Conservation (phyloP, 2,113 vertebrate species). For the Rhabdornis inornatus region DNA sequence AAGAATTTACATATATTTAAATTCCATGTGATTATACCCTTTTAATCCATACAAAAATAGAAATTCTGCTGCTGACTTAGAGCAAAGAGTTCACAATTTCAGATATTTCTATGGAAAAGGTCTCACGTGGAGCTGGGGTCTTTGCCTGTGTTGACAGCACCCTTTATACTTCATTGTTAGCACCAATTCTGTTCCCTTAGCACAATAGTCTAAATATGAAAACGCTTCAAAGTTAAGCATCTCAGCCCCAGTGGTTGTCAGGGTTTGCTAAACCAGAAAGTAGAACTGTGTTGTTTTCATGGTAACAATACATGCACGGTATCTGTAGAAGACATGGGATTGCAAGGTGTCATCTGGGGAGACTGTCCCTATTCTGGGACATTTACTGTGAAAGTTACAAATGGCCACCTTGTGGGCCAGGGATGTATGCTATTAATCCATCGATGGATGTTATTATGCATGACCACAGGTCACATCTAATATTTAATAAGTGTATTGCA, state of each 20-base stretch:
- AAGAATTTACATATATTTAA: background rate
- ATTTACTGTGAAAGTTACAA: background rate
- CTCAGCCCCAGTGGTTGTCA: background rate
- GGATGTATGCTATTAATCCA: background rate
- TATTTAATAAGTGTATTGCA: background rate
- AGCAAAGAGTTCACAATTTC: background rate
- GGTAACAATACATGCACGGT: background rate
- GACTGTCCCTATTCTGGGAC: background rate
- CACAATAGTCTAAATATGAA: background rate
- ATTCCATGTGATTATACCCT: background rate
- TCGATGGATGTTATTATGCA: background rate
- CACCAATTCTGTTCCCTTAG: background rate
- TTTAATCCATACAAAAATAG: background rate
- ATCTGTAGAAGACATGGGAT: background rate
- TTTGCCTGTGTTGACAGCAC: background rate
- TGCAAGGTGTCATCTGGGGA: background rate
- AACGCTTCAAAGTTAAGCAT: background rate
- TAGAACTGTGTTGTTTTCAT: background rate
- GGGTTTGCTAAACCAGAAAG: background rate
- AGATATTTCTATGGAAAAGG: background rate
- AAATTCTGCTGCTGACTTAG: background rate
- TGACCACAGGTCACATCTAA: background rate
- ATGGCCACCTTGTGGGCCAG: background rate
- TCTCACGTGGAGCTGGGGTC: fast-evolving
- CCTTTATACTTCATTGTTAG: background rate